Percentiles rank a stretch among this genome's conserved stretches.
These are phyloP conservation scores for Toxonevra muliebris DNA, from an alignment of 2,888 invertebrate species.

Conservation along the genomic window DNA sequence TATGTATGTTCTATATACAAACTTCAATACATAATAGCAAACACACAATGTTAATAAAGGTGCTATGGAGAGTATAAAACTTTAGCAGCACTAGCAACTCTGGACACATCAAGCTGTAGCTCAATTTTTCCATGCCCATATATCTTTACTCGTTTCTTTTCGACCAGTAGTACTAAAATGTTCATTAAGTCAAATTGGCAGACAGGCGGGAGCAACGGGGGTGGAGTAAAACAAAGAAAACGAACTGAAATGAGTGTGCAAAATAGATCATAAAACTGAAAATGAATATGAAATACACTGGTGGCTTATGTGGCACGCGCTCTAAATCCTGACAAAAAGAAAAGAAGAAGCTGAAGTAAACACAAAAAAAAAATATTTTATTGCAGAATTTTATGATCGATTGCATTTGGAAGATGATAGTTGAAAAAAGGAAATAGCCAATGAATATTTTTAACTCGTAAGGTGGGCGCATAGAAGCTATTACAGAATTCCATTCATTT, in stretches of 20 bases:
- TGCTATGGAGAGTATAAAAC: background rate
- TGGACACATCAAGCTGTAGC: conserved; percentile 19
- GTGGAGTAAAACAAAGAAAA: background rate
- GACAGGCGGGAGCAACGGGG: background rate
- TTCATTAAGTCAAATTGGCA: conserved; percentile 31
- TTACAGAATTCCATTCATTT: too few relatives aligned
- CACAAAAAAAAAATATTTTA: background rate
- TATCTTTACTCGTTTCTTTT: conserved; percentile 5
- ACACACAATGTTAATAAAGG: background rate
- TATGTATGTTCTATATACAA: too few relatives aligned
- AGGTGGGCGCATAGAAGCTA: too few relatives aligned
- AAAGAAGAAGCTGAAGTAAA: too few relatives aligned
- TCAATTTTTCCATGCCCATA: conserved; percentile 3
- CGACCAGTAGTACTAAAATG: conserved; percentile 25
- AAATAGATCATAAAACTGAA: conserved; percentile 10
- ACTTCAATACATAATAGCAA: too few relatives aligned
- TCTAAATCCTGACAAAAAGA: background rate
- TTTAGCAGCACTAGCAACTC: conserved; percentile 23
- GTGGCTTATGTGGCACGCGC: conserved; percentile 1
- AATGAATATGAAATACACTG: conserved; percentile 10
- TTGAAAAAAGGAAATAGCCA: background rate
- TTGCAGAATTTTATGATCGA: conserved; percentile 41
- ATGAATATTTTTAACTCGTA: conserved; percentile 14
- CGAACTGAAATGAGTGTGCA: conserved; percentile 9
- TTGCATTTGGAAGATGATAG: conserved; percentile 29